phyloP scores from a whole-genome alignment of 2,888 invertebrate genomes.

The Pilophorus perplexus region DNA sequence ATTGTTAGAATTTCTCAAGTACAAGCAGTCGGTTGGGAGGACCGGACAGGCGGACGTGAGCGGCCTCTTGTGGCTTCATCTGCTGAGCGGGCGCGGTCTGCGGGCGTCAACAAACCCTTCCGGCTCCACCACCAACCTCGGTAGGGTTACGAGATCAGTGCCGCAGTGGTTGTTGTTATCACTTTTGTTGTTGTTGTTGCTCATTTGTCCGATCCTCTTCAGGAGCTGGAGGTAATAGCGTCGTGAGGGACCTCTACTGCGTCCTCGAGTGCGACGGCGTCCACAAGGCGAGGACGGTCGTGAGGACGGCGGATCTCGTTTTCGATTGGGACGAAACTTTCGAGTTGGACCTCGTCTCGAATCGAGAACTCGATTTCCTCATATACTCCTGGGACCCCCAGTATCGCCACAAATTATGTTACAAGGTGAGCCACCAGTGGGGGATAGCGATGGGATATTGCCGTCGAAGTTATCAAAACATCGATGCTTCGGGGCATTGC shows the following conservation, averaged over 20 bases:
- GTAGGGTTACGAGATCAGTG: conserved; percentile 18
- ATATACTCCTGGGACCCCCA: conserved; percentile 99
- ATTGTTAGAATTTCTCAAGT: conserved; percentile 78
- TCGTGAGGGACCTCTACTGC: conserved; percentile 87
- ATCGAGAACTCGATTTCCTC: conserved; percentile 89
- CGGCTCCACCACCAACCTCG: conserved; percentile 39
- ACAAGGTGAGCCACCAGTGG: conserved; percentile 60
- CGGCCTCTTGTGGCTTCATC: conserved; percentile 86
- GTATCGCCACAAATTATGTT: conserved; percentile 92
- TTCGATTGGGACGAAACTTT: conserved; percentile 99
- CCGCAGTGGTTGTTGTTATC: background rate
- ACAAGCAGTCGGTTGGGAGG: conserved; percentile 58
- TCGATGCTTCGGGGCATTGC: no score
- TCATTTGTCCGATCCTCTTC: no score
- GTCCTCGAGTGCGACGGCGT: conserved; percentile 95
- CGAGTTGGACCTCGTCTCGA: conserved; percentile 92
- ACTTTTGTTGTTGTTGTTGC: background rate
- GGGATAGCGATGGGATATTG: no score
- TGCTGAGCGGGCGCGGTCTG: conserved; percentile 82
- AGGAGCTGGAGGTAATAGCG: conserved; percentile 53
- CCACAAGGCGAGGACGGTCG: conserved; percentile 94
- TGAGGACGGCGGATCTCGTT: conserved; percentile 90
- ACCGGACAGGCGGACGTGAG: conserved; percentile 61
- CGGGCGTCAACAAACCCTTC: conserved; percentile 56
- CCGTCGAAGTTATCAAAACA: no score